Conservation (phyloP, 2,888 invertebrate species). For the Leptopterna dolabrata region DNA sequence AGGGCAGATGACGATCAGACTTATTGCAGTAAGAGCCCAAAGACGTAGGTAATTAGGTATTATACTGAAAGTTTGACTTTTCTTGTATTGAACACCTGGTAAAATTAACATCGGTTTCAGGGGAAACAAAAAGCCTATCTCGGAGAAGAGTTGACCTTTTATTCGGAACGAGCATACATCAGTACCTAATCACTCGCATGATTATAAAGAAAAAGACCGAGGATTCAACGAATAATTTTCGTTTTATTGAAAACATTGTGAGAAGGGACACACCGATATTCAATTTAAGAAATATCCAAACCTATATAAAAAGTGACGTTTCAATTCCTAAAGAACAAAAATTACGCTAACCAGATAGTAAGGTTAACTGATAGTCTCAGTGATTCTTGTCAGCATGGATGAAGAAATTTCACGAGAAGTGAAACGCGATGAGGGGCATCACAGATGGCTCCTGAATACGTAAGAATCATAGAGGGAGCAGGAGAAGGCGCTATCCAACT, state of each 20-base stretch:
- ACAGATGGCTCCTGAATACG: neutral
- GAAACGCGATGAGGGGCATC: neutral
- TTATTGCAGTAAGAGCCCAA: no score
- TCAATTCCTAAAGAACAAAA: neutral
- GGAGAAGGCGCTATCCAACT: conserved; percentile 43
- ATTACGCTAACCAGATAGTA: neutral
- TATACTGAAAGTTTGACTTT: no score
- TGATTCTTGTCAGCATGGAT: neutral
- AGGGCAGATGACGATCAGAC: no score
- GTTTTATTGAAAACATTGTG: conserved; percentile 1
- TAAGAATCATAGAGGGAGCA: neutral
- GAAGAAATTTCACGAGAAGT: neutral
- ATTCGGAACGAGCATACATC: neutral
- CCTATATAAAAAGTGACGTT: neutral
- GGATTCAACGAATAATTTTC: neutral
- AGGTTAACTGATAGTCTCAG: neutral
- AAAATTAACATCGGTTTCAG: no score
- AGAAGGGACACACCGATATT: neutral
- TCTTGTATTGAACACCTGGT: no score
- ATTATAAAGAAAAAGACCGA: neutral
- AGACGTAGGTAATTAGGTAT: no score
- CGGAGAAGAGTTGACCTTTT: neutral
- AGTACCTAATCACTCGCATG: neutral
- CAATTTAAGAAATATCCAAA: neutral
- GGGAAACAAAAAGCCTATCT: neutral